phyloP scores from a whole-genome alignment of 1,140 invertebrate species.

The Acromyrmex heyeri region DNA sequence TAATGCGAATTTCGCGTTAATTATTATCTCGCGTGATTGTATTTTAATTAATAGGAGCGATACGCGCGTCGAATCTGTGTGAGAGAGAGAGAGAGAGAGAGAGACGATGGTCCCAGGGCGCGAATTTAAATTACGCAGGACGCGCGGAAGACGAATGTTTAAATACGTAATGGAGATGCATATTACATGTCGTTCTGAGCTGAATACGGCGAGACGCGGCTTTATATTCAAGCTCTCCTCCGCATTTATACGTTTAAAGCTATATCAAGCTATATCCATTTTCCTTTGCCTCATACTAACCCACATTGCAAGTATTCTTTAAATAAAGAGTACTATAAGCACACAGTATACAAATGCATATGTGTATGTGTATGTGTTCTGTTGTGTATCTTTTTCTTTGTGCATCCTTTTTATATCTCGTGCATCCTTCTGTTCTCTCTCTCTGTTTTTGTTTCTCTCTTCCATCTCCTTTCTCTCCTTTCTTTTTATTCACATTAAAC shows the following conservation, averaged over 20 bases:
- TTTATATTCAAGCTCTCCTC: slow-evolving; percentile 20
- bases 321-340: slow-evolving; percentile 38
- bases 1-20: neutral
- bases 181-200: neutral
- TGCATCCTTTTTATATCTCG: neutral
- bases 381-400: neutral
- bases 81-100: too few species aligned
- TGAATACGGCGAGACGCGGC: slow-evolving; percentile 5
- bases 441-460: neutral
- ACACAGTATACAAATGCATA: neutral
- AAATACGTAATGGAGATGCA: slow-evolving; percentile 26
- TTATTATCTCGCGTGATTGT: neutral
- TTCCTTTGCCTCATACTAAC: neutral
- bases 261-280: slow-evolving; percentile 4
- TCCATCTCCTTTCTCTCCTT: too few species aligned
- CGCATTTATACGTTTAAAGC: slow-evolving; percentile 24
- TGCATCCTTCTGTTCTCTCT: neutral
- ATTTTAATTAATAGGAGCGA: neutral
- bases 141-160: slow-evolving; percentile 6
- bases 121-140: neutral
- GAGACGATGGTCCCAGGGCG: neutral
- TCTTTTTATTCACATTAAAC: neutral
- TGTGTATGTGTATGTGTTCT: neutral
- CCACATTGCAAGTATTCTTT: slow-evolving; percentile 43
- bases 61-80: neutral